phyloP scores from a whole-genome alignment of 1,140 invertebrate genomes.

The Mercenaria mercenaria region DNA sequence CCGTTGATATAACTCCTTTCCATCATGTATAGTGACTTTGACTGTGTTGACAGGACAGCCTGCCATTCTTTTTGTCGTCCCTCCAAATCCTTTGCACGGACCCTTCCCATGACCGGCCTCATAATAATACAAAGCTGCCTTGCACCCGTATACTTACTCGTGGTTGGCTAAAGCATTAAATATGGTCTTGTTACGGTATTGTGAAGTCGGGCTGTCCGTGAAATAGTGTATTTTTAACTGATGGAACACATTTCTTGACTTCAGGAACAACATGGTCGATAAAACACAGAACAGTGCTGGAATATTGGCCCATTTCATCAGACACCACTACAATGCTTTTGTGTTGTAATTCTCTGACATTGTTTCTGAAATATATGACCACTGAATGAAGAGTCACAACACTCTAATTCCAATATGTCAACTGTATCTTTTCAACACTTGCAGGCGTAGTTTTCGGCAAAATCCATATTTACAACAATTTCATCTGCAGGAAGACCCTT shows the following conservation, averaged over 20 bases:
- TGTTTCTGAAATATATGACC: slow-evolving; percentile 53
- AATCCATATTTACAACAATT: slow-evolving; percentile 69
- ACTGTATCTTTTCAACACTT: slow-evolving; percentile 68
- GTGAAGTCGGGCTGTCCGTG: slow-evolving; percentile 60
- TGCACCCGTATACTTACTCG: slow-evolving; percentile 10
- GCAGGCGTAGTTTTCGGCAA: slow-evolving; percentile 70
- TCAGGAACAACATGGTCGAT: slow-evolving; percentile 32
- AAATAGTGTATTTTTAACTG: slow-evolving; percentile 53
- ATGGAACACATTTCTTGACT: slow-evolving; percentile 24
- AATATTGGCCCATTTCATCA: slow-evolving; percentile 58
- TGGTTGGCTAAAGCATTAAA: slow-evolving; percentile 56
- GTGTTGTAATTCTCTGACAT: background rate
- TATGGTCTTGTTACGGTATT: slow-evolving; percentile 63
- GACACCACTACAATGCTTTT: slow-evolving; percentile 66
- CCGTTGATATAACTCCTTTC: slow-evolving; percentile 27
- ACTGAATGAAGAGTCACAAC: slow-evolving; percentile 58
- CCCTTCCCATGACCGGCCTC: slow-evolving; percentile 67
- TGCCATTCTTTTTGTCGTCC: slow-evolving; percentile 56
- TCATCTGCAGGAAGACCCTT: slow-evolving; percentile 63
- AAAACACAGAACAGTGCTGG: slow-evolving; percentile 45
- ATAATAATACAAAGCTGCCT: slow-evolving; percentile 56
- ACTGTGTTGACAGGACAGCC: slow-evolving; percentile 38
- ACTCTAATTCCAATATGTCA: slow-evolving; percentile 67
- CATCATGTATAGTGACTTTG: slow-evolving; percentile 44
- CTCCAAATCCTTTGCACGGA: slow-evolving; percentile 48